Conservation (phyloP, 2,888 invertebrate species). For the Drosophila siamana region DNA sequence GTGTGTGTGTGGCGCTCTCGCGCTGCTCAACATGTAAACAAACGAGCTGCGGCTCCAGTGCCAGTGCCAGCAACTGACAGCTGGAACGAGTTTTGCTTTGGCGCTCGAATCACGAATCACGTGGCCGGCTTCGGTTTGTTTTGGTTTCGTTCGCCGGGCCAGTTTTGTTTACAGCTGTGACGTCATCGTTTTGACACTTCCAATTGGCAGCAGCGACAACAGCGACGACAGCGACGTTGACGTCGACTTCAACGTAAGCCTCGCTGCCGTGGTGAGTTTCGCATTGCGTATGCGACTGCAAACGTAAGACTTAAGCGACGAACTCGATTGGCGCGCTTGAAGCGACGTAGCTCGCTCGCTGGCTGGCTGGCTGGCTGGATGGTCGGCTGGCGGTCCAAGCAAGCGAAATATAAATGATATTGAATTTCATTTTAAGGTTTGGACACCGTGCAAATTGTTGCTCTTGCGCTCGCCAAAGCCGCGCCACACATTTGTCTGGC, state of each 20-base stretch:
- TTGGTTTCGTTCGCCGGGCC: slow-evolving; percentile 58
- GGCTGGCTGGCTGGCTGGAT: slow-evolving; percentile 35
- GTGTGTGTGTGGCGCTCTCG: slow-evolving; percentile 20
- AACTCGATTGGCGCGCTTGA: slow-evolving; percentile 54
- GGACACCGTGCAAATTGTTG: slow-evolving; percentile 58
- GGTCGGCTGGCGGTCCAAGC: slow-evolving; percentile 41
- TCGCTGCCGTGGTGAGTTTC: slow-evolving; percentile 52
- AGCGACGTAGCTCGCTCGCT: slow-evolving; percentile 7
- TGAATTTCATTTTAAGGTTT: slow-evolving; percentile 66
- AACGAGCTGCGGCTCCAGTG: slow-evolving; percentile 58
- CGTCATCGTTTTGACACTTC: slow-evolving; percentile 76
- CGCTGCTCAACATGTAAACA: slow-evolving; percentile 62
- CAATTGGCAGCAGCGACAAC: slow-evolving; percentile 54
- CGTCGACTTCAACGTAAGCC: not conserved
- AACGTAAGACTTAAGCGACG: slow-evolving; percentile 72
- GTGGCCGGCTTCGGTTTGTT: slow-evolving; percentile 76
- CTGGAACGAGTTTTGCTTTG: slow-evolving; percentile 65
- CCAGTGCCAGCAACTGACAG: slow-evolving; percentile 39
- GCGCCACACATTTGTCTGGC: slow-evolving; percentile 76
- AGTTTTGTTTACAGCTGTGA: slow-evolving; percentile 73
- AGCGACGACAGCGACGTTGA: not conserved
- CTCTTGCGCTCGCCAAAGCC: slow-evolving; percentile 67
- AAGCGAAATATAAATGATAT: slow-evolving; percentile 46
- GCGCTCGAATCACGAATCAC: slow-evolving; percentile 64
- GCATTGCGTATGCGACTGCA: slow-evolving; percentile 3